Percentiles rank a stretch among this genome's conserved stretches.
These are phyloP conservation scores for Lepus timidus DNA, from an alignment of 2,113 vertebrate genomes.

Conservation along the genomic window DNA sequence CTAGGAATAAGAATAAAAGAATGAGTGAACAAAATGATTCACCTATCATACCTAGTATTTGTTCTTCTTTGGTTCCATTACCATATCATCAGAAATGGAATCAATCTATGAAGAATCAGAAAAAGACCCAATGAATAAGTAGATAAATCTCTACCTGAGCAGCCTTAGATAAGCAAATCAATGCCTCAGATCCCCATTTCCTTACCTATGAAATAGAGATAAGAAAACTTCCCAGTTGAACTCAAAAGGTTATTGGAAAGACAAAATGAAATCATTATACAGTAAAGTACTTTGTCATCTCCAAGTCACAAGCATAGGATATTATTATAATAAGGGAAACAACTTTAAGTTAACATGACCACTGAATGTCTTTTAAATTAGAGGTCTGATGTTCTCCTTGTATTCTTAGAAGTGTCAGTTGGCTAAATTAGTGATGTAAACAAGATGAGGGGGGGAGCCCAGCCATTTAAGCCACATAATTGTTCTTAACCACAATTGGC, in stretches of 20 bases:
- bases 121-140: background rate
- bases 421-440: slow-evolving; percentile 71
- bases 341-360: background rate
- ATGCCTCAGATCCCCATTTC: background rate
- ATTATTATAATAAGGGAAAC: background rate
- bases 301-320: background rate
- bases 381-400: slow-evolving; percentile 47
- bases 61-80: background rate
- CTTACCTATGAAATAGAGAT: background rate
- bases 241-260: background rate
- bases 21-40: background rate
- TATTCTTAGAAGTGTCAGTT: slow-evolving; percentile 47
- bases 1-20: background rate
- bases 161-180: background rate
- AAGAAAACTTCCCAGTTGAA: slow-evolving; percentile 37
- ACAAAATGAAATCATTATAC: slow-evolving; percentile 15
- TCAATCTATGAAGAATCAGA: background rate
- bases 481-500: slow-evolving; percentile 46
- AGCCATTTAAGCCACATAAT: slow-evolving; percentile 57
- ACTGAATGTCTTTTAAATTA: slow-evolving; percentile 27
- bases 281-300: background rate
- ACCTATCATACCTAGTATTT: background rate
- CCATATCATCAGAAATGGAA: background rate
- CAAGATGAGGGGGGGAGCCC: background rate
- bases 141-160: background rate